These are phyloP conservation scores for Pyrrhia umbra DNA, from an alignment of 2,888 invertebrate genomes.

Conservation along the genomic window DNA sequence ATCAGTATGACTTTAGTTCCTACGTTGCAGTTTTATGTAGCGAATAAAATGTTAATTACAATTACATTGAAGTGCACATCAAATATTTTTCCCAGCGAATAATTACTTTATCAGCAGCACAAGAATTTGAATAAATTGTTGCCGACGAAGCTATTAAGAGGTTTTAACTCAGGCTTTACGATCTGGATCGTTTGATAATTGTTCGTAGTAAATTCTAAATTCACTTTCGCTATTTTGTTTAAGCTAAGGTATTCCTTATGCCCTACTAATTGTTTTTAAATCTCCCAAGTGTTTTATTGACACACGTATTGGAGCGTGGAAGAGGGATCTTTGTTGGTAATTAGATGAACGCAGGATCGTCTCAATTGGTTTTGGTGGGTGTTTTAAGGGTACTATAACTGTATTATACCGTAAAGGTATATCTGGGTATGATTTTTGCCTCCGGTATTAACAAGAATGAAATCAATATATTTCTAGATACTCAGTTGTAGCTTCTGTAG, in stretches of 20 bases:
- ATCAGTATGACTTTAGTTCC: background rate
- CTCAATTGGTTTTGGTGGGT: background rate
- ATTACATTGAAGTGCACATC: constrained; percentile 65
- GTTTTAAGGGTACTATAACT: background rate
- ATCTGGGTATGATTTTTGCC: background rate
- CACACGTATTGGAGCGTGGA: background rate
- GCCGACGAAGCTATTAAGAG: constrained; percentile 77
- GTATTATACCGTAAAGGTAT: background rate
- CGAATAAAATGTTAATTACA: constrained; percentile 55
- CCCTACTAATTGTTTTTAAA: constrained; percentile 68
- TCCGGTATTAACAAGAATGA: background rate
- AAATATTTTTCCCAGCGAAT: constrained; percentile 67
- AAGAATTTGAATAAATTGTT: constrained; percentile 80
- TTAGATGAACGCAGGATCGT: background rate
- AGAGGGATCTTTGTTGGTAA: background rate
- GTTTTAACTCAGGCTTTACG: constrained; percentile 78
- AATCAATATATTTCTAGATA: background rate
- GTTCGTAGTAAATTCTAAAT: constrained; percentile 79
- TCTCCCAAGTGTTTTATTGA: constrained; percentile 34
- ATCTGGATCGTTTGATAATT: constrained; percentile 78
- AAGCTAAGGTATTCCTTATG: constrained; percentile 69
- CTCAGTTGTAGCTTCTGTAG: background rate
- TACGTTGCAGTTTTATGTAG: constrained; percentile 1
- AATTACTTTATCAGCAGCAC: constrained; percentile 67
- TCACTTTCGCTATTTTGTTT: constrained; percentile 75